A percentile compares a stretch with the other conserved stretches of the same genome.
These are phyloP conservation scores for Podiceps cristatus DNA, from an alignment of 2,113 vertebrate genomes.

Conservation along the genomic window DNA sequence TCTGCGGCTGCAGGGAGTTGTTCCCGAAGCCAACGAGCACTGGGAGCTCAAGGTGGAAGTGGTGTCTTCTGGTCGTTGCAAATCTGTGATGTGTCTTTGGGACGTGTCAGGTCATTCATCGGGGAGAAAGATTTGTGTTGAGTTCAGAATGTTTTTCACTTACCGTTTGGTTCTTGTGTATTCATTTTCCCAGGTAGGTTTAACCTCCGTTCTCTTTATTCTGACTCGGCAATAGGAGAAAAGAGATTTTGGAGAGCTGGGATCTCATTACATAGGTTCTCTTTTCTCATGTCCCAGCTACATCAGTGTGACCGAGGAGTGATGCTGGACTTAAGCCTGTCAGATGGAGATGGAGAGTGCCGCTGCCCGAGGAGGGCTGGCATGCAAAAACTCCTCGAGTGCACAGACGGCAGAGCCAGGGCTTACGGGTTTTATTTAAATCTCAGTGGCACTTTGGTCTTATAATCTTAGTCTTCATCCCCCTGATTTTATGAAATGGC, in stretches of 20 bases:
- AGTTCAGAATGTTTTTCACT: background rate
- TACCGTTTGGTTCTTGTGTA: background rate
- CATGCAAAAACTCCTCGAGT: background rate
- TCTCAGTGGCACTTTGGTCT: background rate
- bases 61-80: background rate
- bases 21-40: background rate
- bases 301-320: background rate
- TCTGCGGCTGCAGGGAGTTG: background rate
- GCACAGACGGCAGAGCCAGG: background rate
- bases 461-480: background rate
- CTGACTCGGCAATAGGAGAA: background rate
- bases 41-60: background rate
- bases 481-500: background rate
- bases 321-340: background rate
- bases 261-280: background rate
- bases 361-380: background rate
- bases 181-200: background rate
- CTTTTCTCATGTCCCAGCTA: background rate
- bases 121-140: background rate
- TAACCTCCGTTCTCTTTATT: background rate
- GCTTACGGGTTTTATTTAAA: background rate
- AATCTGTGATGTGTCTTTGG: background rate
- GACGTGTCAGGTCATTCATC: background rate
- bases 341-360: background rate
- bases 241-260: background rate